These are phyloP conservation scores for Lepus americanus DNA, from an alignment of 2,113 vertebrate genomes.

Conservation along the genomic window DNA sequence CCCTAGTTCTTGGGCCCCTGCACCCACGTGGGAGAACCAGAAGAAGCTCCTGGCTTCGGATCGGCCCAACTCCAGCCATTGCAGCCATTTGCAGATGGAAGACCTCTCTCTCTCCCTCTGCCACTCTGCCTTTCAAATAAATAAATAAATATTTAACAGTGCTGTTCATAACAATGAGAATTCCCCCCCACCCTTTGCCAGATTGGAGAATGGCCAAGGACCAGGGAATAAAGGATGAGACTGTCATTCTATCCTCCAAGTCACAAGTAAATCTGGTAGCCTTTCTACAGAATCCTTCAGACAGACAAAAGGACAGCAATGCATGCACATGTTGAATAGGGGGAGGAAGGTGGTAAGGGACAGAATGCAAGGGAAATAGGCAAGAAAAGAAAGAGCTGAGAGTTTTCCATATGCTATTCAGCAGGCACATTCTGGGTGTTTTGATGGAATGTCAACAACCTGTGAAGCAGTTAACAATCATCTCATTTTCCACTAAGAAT, in stretches of 20 bases:
- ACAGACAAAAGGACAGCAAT: background rate
- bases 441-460: background rate
- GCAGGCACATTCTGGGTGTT: background rate
- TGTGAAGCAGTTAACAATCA: background rate
- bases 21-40: too few species aligned
- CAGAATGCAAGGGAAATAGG: background rate
- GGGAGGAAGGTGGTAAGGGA: background rate
- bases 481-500: background rate
- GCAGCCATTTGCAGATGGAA: too few species aligned
- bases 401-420: background rate
- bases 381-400: background rate
- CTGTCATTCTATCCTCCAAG: background rate
- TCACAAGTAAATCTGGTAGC: background rate
- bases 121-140: too few species aligned
- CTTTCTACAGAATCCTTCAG: background rate
- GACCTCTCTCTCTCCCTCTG: too few species aligned
- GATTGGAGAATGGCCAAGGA: background rate
- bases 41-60: too few species aligned
- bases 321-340: rapidly evolving
- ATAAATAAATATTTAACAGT: too few species aligned
- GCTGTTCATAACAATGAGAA: conserved; percentile 6
- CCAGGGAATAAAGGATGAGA: background rate
- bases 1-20: too few species aligned
- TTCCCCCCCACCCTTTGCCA: background rate
- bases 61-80: too few species aligned